A percentile compares a stretch with the other conserved stretches of the same genome.
Conservation (phyloP, 1,140 invertebrate species). For the Apis mellifera region DNA sequence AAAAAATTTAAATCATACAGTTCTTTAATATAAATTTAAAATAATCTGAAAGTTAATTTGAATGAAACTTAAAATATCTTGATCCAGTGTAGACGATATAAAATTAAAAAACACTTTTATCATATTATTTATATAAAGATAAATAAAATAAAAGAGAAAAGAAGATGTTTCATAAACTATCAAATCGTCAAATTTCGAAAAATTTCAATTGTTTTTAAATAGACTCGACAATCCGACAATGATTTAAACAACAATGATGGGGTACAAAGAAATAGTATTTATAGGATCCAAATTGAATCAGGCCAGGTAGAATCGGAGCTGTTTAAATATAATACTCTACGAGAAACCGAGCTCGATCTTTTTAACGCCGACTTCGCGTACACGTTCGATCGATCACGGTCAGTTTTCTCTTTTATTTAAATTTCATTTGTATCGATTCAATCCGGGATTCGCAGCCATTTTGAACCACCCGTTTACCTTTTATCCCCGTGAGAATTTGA, state of each 20-base stretch:
- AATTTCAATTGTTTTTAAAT: background rate
- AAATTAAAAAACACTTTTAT: too few relatives aligned
- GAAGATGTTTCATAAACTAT: background rate
- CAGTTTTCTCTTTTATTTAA: constrained; percentile 17
- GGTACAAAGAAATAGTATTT: constrained; percentile 48
- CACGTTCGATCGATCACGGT: constrained; percentile 11
- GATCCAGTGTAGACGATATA: too few relatives aligned
- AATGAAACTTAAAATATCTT: too few relatives aligned
- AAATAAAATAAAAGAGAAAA: background rate
- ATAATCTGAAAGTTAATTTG: too few relatives aligned
- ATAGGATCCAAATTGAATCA: constrained; percentile 50
- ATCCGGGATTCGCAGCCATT: background rate
- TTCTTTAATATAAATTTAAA: too few relatives aligned
- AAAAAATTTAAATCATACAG: too few relatives aligned
- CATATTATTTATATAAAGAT: too few relatives aligned
- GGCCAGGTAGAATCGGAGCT: constrained; percentile 47
- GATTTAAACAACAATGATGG: constrained; percentile 26
- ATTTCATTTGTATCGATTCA: background rate
- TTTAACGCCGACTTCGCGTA: constrained; percentile 3
- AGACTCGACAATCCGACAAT: background rate
- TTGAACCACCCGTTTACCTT: background rate
- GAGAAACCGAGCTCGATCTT: constrained; percentile 18
- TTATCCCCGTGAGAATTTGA: background rate
- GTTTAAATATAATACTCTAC: constrained; percentile 49
- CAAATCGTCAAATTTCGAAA: background rate